Evolutionary conservation across 2,797 vertebrate genomes (phyloP).

Genomic region (Scleropages formosus): DNA sequence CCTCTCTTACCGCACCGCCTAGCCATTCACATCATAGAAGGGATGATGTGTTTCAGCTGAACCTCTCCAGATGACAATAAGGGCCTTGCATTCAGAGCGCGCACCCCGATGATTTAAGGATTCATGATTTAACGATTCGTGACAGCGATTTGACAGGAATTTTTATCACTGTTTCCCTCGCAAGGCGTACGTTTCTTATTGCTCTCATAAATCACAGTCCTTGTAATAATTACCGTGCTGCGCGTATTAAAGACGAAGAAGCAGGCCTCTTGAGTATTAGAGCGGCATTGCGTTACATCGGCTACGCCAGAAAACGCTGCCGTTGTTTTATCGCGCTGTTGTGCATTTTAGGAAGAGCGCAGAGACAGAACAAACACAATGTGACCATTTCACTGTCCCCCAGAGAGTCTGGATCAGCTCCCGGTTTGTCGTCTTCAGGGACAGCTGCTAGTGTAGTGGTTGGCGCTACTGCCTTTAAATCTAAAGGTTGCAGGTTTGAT

Average conservation of each 20-base stretch:
- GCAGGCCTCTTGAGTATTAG: too few relatives aligned
- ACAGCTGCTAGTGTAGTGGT: too few relatives aligned
- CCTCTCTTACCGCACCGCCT: slow-evolving; percentile 49
- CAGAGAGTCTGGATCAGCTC: neutral
- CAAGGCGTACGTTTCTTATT: neutral
- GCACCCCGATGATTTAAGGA: slow-evolving; percentile 30
- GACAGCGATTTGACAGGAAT: slow-evolving; percentile 18
- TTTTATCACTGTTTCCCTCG: slow-evolving; percentile 21
- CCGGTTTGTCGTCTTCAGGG: too few relatives aligned
- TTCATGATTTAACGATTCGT: slow-evolving; percentile 43
- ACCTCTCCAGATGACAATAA: slow-evolving; percentile 22
- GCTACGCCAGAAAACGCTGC: neutral
- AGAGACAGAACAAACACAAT: neutral
- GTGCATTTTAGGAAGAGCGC: neutral
- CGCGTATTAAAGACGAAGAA: too few relatives aligned
- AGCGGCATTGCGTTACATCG: neutral
- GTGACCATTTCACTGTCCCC: neutral
- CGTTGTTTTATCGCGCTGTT: neutral
- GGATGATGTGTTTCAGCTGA: slow-evolving; percentile 39
- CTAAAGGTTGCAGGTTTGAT: too few relatives aligned
- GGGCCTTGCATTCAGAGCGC: slow-evolving; percentile 30
- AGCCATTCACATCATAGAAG: slow-evolving; percentile 39
- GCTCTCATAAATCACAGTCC: neutral
- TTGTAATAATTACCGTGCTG: neutral
- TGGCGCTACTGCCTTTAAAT: too few relatives aligned